Evolutionary conservation across 2,113 vertebrate genomes (phyloP), one percentile per base, ranked within the genome.

Genomic region (Indicator maculatus): DNA sequence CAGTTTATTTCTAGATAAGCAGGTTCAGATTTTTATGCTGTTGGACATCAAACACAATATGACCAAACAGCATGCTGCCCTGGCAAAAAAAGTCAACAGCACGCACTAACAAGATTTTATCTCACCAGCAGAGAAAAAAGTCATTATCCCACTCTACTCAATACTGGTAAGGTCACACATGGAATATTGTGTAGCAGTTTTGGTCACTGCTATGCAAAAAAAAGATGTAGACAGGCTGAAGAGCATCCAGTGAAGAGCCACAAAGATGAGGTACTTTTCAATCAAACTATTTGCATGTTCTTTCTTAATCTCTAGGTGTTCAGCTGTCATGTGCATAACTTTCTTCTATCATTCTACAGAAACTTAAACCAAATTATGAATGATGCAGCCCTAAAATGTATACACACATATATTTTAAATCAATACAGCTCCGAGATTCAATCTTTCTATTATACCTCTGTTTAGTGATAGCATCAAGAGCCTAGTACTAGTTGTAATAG

Each of bases 301-400:
- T 18, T 80, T 19, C 28, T 52, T 23, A 31, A 53, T 56, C 24
- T 45, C 10, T 33, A 78, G 2, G 8, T 56, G 11, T 16, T 59
- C 17, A 8, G 39, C 14, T 1, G 0, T 33, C 17, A n/a, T 1
- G 3, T 58, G 24, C 13, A 64, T 60, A 39, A 33, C 23, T 55
- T 79, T 65, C 44, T 70, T 44, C 66, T n/a, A 20, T 36, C 12
- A 24, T 12, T 55, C 27, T 13, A 9, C 3, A 70, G n/a, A 73
- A 85, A 56, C 89, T 63, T 36, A 73, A 84, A 76, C 24, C 11
- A 18, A 65, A 50, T 36, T 44, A 75, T 47, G 15, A 75, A 65
- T 69, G 50, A 31, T 36, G 4, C 12, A 58, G 23, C 19, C 61
- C 16, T 63, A 47, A 70, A 82, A 67, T 30, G 8, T 5, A 18